Evolutionary conservation across 2,888 invertebrate species (phyloP), one percentile per base, ranked within the genome.

Genomic region (Phasia obesa): DNA sequence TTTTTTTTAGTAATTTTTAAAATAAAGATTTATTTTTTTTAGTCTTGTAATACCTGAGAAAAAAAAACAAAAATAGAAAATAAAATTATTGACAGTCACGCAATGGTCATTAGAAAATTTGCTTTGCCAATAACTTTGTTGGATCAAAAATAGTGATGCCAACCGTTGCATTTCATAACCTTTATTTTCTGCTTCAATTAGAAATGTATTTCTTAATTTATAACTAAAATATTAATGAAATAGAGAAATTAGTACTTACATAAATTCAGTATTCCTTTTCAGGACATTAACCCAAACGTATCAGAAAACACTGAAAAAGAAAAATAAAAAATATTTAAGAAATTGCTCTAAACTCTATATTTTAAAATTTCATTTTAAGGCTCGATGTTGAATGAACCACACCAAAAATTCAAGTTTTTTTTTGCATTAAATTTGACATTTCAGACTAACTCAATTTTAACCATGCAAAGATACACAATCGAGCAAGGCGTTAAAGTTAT

Each of bases 291-390:
- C 47, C 38, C 11, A 59, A 49, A 49, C 59, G 57, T 38, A 11
- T 31, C 6, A 17, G 31, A 49, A 59, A 59, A n/a, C 75, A 75
- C 65, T 75, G 27, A 49, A 75, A 75, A 19, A 31, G 19, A 64
- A 64, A 23, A 15, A 23, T 0, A 23, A n/a, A 17, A 57, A 35
- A 19, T n/a, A n/a, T n/a, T n/a, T n/a, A n/a, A n/a, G n/a, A n/a
- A n/a, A n/a, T n/a, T n/a, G n/a, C n/a, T n/a, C n/a, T n/a, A n/a
- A n/a, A n/a, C n/a, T n/a, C n/a, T n/a, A n/a, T n/a, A n/a, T n/a
- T n/a, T n/a, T n/a, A n/a, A n/a, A n/a, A n/a, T n/a, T n/a, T n/a
- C n/a, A n/a, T n/a, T n/a, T n/a, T n/a, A n/a, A n/a, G n/a, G n/a
- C n/a, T n/a, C n/a, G n/a, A n/a, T n/a, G n/a, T n/a, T n/a, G n/a